Percentiles rank a stretch among this genome's conserved stretches.
These are phyloP conservation scores for Mizuhopecten yessoensis DNA, from an alignment of 1,140 invertebrate species.

Conservation along the genomic window DNA sequence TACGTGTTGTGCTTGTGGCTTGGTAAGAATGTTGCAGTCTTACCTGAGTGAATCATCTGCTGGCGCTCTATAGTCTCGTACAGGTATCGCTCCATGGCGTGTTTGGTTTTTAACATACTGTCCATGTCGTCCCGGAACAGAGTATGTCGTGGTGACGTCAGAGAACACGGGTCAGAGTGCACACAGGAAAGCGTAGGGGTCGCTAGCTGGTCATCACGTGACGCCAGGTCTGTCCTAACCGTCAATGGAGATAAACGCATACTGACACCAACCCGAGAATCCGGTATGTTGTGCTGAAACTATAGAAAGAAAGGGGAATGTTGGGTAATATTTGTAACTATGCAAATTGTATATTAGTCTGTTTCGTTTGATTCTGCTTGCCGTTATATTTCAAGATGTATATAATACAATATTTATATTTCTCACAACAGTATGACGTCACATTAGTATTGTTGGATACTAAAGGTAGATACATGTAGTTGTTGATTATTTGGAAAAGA, in stretches of 20 bases:
- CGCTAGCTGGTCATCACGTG: background rate
- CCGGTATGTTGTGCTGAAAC: background rate
- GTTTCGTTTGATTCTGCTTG: no score
- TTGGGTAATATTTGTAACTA: no score
- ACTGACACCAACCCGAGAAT: background rate
- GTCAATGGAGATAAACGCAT: background rate
- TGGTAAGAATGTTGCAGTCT: no score
- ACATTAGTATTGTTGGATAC: no score
- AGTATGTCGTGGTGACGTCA: background rate
- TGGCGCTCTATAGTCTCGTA: background rate
- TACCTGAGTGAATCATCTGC: background rate
- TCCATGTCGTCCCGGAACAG: background rate
- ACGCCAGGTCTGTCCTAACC: background rate
- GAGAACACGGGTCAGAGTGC: constrained; percentile 1
- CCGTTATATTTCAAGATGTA: no score
- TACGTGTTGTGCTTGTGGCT: no score
- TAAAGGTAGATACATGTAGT: no score
- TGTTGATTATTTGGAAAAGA: no score
- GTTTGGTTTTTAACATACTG: background rate
- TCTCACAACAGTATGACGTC: no score
- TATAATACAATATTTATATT: no score
- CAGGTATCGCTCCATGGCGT: background rate
- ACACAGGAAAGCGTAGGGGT: background rate
- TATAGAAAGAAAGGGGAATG: background rate
- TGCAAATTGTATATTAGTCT: no score